Evolutionary conservation across 2,888 invertebrate species (phyloP), one percentile per base, ranked within the genome.

Genomic region (Plebejus anna): DNA sequence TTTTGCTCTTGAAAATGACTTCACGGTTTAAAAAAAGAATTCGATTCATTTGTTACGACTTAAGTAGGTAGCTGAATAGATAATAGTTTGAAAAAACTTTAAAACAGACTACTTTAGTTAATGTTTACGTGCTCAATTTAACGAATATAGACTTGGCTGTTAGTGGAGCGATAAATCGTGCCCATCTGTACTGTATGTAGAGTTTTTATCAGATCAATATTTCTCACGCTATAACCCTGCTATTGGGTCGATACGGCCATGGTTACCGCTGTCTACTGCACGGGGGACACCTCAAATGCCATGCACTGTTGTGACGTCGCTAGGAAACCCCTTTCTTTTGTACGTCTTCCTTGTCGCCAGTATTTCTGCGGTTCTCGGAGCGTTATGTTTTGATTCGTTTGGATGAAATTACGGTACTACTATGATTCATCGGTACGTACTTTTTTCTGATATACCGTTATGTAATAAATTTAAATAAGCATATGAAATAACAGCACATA

Each of bases 321-420:
- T 79, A 85, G 84, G 89, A 87, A 86, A 90, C 88, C 83, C 81
- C 82, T 78, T 81, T 87, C 86, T 89, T 86, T 87, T 78, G 81
- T 77, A 83, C 78, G 79, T 77, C 59, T 78, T 78, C 75, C 72
- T 66, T 66, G 78, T 79, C 81, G 80, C 79, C 80, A 77, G 79
- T 77, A 73, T 47, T 70, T 77, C 75, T 59, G 47, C 71, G 70
- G 75, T 71, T 66, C 55, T 57, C 38, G 70, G 70, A 28, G 71
- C 72, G 76, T 76, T 72, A 78, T 71, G 28, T 76, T 66, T 32
- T 28, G 78, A 75, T 80, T 79, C 75, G 80, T 83, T 91, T 86
- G 73, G 83, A 92, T 92, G 92, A 90, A 89, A 88, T 86, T 94
- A 80, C 85, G 89, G 81, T 92, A 93, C 82, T 93, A 89, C 84